A percentile compares a stretch with the other conserved stretches of the same genome.
phyloP scores from a whole-genome alignment of 1,140 invertebrate genomes.

The Acromyrmex echinatior region DNA sequence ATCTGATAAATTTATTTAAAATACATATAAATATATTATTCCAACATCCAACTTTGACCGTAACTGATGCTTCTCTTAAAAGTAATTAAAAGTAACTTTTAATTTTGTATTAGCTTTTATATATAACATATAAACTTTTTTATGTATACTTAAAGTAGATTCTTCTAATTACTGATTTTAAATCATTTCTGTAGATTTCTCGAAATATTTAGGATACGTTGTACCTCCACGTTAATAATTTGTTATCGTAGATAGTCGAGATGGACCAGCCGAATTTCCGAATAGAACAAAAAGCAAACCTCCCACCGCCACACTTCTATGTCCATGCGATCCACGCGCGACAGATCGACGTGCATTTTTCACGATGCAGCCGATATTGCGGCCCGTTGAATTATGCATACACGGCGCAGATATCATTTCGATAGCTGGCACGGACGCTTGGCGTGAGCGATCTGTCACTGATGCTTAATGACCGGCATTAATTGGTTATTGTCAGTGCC shows the following conservation, averaged over 20 bases:
- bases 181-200: too few species aligned
- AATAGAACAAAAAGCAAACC: constrained; percentile 43
- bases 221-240: background rate
- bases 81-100: background rate
- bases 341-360: constrained; percentile 65
- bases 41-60: too few species aligned
- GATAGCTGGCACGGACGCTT: constrained; percentile 69
- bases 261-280: constrained; percentile 20
- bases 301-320: background rate
- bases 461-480: constrained; percentile 74
- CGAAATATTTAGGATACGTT: constrained; percentile 29
- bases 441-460: constrained; percentile 70
- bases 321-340: constrained; percentile 44
- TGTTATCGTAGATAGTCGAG: constrained; percentile 36
- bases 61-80: too few species aligned
- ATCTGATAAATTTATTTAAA: too few species aligned
- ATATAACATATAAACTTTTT: background rate
- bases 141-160: background rate
- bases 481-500: constrained; percentile 73
- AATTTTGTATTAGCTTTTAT: background rate
- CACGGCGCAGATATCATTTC: constrained; percentile 64
- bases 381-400: constrained; percentile 71
- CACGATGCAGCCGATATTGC: constrained; percentile 59
- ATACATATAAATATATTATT: too few species aligned
- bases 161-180: background rate